These are phyloP conservation scores for Varanus komodoensis DNA, from an alignment of 2,113 vertebrate genomes.

Conservation along the genomic window DNA sequence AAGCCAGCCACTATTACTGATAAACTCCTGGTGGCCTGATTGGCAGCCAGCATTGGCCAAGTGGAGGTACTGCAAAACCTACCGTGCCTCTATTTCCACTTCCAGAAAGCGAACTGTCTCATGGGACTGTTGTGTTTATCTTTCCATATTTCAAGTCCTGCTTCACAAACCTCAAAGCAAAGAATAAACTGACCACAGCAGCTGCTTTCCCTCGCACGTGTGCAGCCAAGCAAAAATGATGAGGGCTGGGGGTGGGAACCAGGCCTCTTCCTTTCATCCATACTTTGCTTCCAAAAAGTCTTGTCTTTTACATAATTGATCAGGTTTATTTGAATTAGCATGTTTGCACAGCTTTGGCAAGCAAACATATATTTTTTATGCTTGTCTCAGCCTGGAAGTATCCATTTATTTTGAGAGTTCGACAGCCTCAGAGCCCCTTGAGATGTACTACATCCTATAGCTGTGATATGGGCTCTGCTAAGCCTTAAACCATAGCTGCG, in stretches of 20 bases:
- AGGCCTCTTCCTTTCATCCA: constrained; percentile 41
- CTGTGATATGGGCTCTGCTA: constrained; percentile 61
- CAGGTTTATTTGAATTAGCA: constrained; percentile 12
- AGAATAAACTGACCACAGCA: constrained; percentile 19
- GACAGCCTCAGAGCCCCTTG: constrained; percentile 56
- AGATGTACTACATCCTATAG: constrained; percentile 69
- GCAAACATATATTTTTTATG: constrained; percentile 33
- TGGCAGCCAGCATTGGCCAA: background rate
- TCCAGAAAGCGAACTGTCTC: background rate
- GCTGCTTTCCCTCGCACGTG: constrained; percentile 11
- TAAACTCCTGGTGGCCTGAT: background rate
- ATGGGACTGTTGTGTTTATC: background rate
- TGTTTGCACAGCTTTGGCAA: constrained; percentile 67
- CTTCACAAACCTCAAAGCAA: constrained; percentile 44
- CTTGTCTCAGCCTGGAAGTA: constrained; percentile 52
- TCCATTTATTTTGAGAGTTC: constrained; percentile 65
- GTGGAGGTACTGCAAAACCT: background rate
- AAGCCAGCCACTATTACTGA: background rate
- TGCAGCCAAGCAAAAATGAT: constrained; percentile 39
- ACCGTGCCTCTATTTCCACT: background rate
- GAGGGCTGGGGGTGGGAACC: background rate
- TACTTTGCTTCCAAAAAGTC: constrained; percentile 39
- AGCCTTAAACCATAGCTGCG: constrained; percentile 65
- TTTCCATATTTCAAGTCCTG: constrained; percentile 23
- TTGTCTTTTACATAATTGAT: constrained; percentile 42